Evolutionary conservation across 2,888 invertebrate genomes (phyloP), one percentile per base, ranked within the genome.

Genomic region (Leucoptera coffeella): DNA sequence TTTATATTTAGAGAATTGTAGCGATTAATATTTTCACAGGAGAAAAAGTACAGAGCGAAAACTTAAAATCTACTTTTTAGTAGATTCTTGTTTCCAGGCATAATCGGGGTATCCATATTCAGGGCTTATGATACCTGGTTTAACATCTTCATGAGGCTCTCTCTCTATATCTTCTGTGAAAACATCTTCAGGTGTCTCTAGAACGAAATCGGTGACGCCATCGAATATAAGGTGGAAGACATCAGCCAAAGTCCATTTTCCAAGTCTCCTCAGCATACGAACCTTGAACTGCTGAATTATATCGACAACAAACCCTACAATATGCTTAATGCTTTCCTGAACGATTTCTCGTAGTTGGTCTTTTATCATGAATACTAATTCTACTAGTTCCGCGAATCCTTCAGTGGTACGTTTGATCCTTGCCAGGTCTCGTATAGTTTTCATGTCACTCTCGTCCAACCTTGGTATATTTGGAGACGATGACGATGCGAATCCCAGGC

Each of bases 261-360:
- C 44, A 3, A 59, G 37, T 32, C 43, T 51, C 20, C 41, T 47
- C 4, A 57, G 31, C 3, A 60, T 13, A 12, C 41, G 43, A n/a
- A 43, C 30, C 38, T 50, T 59, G n/a, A 43, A 40, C 9, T 44
- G 38, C 2, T 39, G 32, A 2, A 49, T 34, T 9, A 45, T 38
- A 3, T 29, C 30, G 28, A 37, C 40, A 1, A 49, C 4, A 15
- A 44, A 44, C 15, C 22, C 41, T 6, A 43, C 32, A 2, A 32
- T 37, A 30, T 54, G 40, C 4, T 39, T 22, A 3, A 40, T 23
- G 2, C 53, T 32, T 8, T 56, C 52, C 30, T 41, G 31, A 4
- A 59, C 34, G 9, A 53, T 44, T 14, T 40, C 39, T 34, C 33
- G 43, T 23, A 60, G 36, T 29, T 54, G 54, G 2, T 39, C 29